Evolutionary conservation across 2,797 vertebrate genomes (phyloP), one percentile per base, ranked within the genome.

Genomic region (Ceyx erithaca): DNA sequence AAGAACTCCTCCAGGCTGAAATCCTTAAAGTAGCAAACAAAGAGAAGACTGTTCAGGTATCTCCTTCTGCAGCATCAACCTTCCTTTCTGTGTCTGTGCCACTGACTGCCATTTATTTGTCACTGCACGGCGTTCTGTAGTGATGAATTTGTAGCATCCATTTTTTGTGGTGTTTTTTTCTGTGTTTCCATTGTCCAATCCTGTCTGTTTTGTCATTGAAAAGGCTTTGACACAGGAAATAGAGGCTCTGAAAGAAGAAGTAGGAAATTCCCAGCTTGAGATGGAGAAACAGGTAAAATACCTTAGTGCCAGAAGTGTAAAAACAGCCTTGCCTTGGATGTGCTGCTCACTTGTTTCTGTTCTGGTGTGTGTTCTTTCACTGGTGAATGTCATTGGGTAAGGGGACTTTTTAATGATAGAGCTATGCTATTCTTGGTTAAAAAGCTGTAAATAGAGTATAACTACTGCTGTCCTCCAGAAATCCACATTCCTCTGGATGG

Each of bases 201-300:
- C 95, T 98, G 96, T 98, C 94, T 96, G 96, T 97, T 97, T 96
- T 98, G 88, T 98, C 97, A 97, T 98, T 98, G 97, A 97, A 96
- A 98, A 99, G 99, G 97, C 96, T 97, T 98, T 99, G 97, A 97
- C 98, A 97, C 97, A 98, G 97, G 98, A 99, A 98, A 97, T 99
- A 97, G 97, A 98, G 89, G 89, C 97, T 96, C 98, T 99, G 97
- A 98, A 98, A 97, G 97, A 98, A 97, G 98, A 99, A 96, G 89
- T 98, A 91, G 98, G 98, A 97, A 98, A 98, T 97, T 95, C 97
- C 97, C 98, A 98, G 96, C 98, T 98, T 97, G 98, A 97, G 96
- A 98, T 98, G 96, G 97, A 97, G 68, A 98, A 98, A 88, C 98
- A 99, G 97, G 98, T 98, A 98, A 98, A 95, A 94, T 64, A 82